phyloP scores from a whole-genome alignment of 1,140 invertebrate genomes.

The Drosophila miranda region DNA sequence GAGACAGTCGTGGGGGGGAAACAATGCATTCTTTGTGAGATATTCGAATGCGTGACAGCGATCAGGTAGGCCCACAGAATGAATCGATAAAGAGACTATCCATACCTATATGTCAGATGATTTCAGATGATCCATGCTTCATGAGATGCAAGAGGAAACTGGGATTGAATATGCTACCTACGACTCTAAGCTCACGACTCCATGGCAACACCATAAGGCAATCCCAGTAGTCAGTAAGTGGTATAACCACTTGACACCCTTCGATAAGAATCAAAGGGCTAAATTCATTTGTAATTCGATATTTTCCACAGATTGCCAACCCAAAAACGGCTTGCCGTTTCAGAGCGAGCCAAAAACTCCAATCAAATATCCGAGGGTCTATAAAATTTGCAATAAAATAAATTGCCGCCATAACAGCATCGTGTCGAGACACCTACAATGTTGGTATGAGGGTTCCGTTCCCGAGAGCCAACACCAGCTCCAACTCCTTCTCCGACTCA shows the following conservation, averaged over 20 bases:
- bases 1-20: constrained; percentile 11
- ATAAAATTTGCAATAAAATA: constrained; percentile 80
- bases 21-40: constrained; percentile 8
- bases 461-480: constrained; percentile 3
- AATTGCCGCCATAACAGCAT: constrained; percentile 64
- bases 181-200: background rate
- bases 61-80: constrained; percentile 14
- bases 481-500: too few relatives aligned
- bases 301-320: constrained; percentile 39
- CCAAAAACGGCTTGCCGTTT: constrained; percentile 16
- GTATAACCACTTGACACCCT: constrained; percentile 21
- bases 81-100: background rate
- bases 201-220: constrained; percentile 20
- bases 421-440: constrained; percentile 46
- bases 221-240: constrained; percentile 22
- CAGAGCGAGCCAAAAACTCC: constrained; percentile 32
- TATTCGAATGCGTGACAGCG: constrained; percentile 41
- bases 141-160: constrained; percentile 5
- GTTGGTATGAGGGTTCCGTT: constrained; percentile 33
- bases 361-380: constrained; percentile 66
- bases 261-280: constrained; percentile 52
- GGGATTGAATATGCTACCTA: background rate
- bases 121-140: background rate
- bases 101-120: background rate
- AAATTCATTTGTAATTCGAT: constrained; percentile 72